A percentile compares a stretch with the other conserved stretches of the same genome.
Evolutionary conservation across 2,113 vertebrate species (phyloP).

Genomic region (Campylomormyrus numenius): DNA sequence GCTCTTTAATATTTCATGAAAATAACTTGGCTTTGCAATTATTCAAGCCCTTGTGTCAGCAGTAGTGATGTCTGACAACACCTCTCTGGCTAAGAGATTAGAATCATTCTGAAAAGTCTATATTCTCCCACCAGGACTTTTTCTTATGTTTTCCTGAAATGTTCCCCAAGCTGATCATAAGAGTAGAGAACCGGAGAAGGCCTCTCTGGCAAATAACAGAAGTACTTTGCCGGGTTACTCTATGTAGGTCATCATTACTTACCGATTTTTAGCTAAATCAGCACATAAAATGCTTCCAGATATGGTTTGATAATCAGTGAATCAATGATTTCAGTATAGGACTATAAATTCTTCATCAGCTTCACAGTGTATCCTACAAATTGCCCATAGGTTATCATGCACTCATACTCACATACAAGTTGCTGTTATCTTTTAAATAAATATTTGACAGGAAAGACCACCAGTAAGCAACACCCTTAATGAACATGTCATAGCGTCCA

Average conservation of each 20-base stretch:
- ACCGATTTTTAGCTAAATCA: conserved; percentile 17
- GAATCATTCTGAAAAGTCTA: conserved; percentile 36
- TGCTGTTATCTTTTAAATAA: background rate
- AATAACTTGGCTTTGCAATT: conserved; percentile 31
- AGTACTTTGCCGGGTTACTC: background rate
- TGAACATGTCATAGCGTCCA: background rate
- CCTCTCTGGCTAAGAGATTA: conserved; percentile 19
- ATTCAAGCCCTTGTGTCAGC: conserved; percentile 32
- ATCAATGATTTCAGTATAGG: background rate
- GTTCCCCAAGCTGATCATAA: conserved; percentile 11
- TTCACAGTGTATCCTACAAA: background rate
- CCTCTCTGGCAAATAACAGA: conserved; percentile 23
- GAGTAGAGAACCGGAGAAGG: background rate
- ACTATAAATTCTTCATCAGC: background rate
- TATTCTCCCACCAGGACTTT: conserved; percentile 29
- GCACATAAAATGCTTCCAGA: background rate
- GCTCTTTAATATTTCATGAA: conserved; percentile 30
- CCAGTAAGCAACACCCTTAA: background rate
- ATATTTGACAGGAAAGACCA: background rate
- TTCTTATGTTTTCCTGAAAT: conserved; percentile 19
- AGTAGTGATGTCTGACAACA: conserved; percentile 25
- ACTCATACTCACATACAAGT: background rate
- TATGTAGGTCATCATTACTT: background rate
- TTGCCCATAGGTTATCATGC: background rate
- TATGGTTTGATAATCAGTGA: background rate